Base-by-base conservation (phyloP, 2,797 vertebrate species). In the Danio kyathit region DNA sequence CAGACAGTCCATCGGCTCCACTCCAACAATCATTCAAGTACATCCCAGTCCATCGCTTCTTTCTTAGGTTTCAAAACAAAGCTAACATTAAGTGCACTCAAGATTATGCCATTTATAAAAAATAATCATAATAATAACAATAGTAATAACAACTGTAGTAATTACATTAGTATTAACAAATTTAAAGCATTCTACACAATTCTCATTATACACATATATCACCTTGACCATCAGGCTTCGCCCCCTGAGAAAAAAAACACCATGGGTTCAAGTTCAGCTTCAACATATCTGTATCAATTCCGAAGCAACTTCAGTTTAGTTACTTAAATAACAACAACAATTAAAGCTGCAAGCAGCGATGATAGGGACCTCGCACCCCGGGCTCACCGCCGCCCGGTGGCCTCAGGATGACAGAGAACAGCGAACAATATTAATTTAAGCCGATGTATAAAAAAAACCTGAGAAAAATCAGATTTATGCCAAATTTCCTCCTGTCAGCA, bases 61-160 rank as follows among this genome's bases (percentile, higher is more conserved):
- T 87, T 94, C 93, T 94, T 93, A 93, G 93, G 92, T 93, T 92
- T 90, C 89, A 74, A 88, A 90, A 93, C 91, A 89, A 90, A 90
- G 90, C 90, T 91, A 87, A 90, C 85, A 70, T 88, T 94, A 94
- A 94, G 91, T 94, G 92, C 93, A 93, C 91, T 93, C 89, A 82
- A 93, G 89, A 91, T 88, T 87, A 84, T 88, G 90, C 89, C 90
- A 93, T 92, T 94, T 90, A 93, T 91, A 93, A 85, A 93, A 94
- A 93, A 94, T 93, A 92, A 92, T 86, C 83, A 90, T 90, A 92
- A 92, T 87, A 91, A 91, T 87, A 91, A 91, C 88, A 90, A 85
- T 79, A 80, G 66, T 82, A 83, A 80, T 74, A 82, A 84, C 75
- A 85, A 86, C 86, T 80, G 82, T 66, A 80, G 69, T 83, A 86